These are phyloP conservation scores for Ditula angustiorana DNA, from an alignment of 2,888 invertebrate species.

Conservation along the genomic window DNA sequence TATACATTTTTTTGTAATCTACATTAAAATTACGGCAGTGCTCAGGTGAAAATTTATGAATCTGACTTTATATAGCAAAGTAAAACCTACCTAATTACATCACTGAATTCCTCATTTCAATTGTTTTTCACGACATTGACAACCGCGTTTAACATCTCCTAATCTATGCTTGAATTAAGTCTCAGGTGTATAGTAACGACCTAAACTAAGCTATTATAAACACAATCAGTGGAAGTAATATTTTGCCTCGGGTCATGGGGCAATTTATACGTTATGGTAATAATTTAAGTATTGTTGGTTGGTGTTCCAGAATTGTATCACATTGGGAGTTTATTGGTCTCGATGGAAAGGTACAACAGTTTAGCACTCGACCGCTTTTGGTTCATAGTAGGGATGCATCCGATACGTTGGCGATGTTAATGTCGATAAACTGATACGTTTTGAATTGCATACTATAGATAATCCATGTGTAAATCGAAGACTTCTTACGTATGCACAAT, in stretches of 20 bases:
- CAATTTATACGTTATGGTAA: slow-evolving; percentile 30
- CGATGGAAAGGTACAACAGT: background rate
- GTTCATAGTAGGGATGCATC: no score
- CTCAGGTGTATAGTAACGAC: background rate
- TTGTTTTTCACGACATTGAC: slow-evolving; percentile 51
- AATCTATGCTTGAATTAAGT: slow-evolving; percentile 15
- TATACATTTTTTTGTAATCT: slow-evolving; percentile 33
- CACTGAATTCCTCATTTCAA: slow-evolving; percentile 42
- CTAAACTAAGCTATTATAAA: background rate
- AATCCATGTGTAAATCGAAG: no score
- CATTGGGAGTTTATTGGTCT: slow-evolving; percentile 27
- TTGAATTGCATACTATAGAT: no score
- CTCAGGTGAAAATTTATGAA: slow-evolving; percentile 41
- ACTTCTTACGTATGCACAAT: background rate
- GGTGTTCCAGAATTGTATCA: slow-evolving; percentile 19
- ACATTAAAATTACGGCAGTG: slow-evolving; percentile 53
- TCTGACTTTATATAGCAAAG: slow-evolving; percentile 33
- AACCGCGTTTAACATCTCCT: slow-evolving; percentile 38
- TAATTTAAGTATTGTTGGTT: slow-evolving; percentile 10
- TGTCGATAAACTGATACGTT: no score
- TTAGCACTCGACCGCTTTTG: background rate
- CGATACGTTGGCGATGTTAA: no score
- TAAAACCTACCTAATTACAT: slow-evolving; percentile 34
- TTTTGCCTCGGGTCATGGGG: slow-evolving; percentile 19
- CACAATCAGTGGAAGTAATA: slow-evolving; percentile 2